phyloP scores from a whole-genome alignment of 92 coral and sea anemone genomes.

The Phenganax stokvisi region DNA sequence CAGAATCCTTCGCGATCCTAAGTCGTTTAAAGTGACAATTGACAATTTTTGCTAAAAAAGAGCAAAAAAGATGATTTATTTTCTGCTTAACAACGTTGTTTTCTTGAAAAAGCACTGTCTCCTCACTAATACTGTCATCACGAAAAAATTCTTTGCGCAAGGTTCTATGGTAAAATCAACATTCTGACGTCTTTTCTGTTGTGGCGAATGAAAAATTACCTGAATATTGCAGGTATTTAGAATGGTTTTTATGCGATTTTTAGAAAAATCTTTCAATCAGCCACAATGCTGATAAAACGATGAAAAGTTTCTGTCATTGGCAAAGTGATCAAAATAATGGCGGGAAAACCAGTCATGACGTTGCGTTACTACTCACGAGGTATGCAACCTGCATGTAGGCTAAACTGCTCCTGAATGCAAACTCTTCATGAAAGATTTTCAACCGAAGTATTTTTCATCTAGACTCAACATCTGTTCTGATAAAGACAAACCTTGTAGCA shows the following conservation, averaged over 20 bases:
- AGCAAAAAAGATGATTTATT: no score
- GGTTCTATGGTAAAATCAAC: neutral
- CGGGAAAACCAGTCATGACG: constrained; percentile 59
- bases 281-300: constrained; percentile 68
- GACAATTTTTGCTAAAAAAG: no score
- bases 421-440: neutral
- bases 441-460: neutral
- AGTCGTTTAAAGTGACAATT: no score
- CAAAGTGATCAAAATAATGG: constrained; percentile 41
- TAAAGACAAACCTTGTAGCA: constrained; percentile 65
- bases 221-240: neutral
- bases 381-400: constrained; percentile 9
- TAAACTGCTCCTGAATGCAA: no score
- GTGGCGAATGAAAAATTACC: neutral
- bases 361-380: constrained; percentile 89
- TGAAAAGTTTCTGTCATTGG: constrained; percentile 91
- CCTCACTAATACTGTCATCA: no score
- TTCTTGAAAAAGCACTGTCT: no score
- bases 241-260: neutral
- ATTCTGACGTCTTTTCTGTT: neutral
- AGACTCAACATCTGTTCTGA: constrained; percentile 83
- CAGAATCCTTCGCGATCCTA: no score
- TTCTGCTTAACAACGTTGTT: no score
- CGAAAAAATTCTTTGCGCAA: no score
- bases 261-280: constrained; percentile 70